These are phyloP conservation scores for Butastur rufipennis DNA, from an alignment of 2,113 vertebrate genomes.

Conservation along the genomic window DNA sequence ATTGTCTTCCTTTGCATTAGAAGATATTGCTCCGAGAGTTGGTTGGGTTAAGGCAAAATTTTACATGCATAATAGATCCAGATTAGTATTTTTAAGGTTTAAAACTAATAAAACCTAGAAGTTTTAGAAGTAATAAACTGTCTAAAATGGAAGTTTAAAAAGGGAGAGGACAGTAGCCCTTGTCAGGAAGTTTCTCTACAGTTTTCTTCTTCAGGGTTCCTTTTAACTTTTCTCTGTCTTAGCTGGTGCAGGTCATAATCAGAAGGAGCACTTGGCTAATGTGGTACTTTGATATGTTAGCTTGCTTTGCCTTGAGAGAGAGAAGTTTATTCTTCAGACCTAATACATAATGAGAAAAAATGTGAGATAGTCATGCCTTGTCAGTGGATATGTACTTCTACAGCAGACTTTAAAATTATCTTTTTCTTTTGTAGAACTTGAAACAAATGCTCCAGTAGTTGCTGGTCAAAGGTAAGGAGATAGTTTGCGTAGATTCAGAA, in stretches of 20 bases:
- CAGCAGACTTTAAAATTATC: conserved; percentile 45
- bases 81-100: background rate
- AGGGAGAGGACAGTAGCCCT: background rate
- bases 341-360: background rate
- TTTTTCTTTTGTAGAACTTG: conserved; percentile 76
- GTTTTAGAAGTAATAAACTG: background rate
- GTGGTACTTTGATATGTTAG: background rate
- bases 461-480: conserved; percentile 79
- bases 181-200: background rate
- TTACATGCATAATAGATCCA: background rate
- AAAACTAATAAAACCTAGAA: background rate
- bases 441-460: conserved; percentile 74
- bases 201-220: background rate
- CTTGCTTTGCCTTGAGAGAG: background rate
- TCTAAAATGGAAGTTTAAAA: background rate
- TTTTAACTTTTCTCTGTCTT: background rate
- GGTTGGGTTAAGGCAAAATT: background rate
- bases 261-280: background rate
- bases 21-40: background rate
- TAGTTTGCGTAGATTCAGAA: conserved; percentile 39
- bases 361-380: conserved; percentile 18
- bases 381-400: conserved; percentile 15
- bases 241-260: background rate
- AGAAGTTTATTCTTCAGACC: background rate
- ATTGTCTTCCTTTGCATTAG: background rate